Evolutionary conservation across 1,140 invertebrate species (phyloP).

Genomic region (Dinothrombium tinctorium): DNA sequence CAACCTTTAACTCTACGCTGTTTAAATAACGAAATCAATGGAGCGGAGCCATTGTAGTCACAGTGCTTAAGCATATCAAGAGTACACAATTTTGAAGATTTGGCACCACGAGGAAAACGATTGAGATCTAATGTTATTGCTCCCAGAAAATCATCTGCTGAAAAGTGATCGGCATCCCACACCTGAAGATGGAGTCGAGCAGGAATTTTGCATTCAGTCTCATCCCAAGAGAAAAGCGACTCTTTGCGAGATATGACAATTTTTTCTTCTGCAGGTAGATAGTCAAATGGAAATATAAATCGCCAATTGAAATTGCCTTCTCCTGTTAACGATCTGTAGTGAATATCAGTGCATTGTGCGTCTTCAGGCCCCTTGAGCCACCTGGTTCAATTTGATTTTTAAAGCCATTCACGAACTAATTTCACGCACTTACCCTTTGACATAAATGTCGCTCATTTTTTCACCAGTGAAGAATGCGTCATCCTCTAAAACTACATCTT

Average conservation of each 20-base stretch:
- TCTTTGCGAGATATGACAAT: conserved; percentile 68
- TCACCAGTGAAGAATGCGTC: conserved; percentile 76
- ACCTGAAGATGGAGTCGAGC: conserved; percentile 63
- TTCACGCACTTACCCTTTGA: too few relatives aligned
- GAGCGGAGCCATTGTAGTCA: too few relatives aligned
- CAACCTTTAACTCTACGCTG: conserved; percentile 70
- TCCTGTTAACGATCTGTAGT: conserved; percentile 56
- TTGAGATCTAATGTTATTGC: conserved; percentile 47
- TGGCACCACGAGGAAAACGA: conserved; percentile 51
- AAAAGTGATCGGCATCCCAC: conserved; percentile 73
- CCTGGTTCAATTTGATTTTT: too few relatives aligned
- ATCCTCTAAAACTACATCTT: conserved; percentile 70
- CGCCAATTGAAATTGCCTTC: conserved; percentile 86
- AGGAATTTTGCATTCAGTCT: conserved; percentile 67
- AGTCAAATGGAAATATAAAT: conserved; percentile 71
- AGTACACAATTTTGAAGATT: conserved; percentile 52
- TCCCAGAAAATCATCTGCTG: conserved; percentile 66
- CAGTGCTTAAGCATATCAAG: conserved; percentile 60
- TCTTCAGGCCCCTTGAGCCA: conserved; percentile 71
- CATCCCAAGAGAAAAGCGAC: conserved; percentile 72
- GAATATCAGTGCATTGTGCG: conserved; percentile 63
- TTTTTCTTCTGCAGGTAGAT: conserved; percentile 66
- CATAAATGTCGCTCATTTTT: conserved; percentile 83
- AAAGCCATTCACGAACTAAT: too few relatives aligned
- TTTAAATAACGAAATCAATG: conserved; percentile 55